Percentiles rank a stretch among this genome's conserved stretches.
phyloP scores from a whole-genome alignment of 2,888 invertebrate genomes.

The Ormia ochracea region DNA sequence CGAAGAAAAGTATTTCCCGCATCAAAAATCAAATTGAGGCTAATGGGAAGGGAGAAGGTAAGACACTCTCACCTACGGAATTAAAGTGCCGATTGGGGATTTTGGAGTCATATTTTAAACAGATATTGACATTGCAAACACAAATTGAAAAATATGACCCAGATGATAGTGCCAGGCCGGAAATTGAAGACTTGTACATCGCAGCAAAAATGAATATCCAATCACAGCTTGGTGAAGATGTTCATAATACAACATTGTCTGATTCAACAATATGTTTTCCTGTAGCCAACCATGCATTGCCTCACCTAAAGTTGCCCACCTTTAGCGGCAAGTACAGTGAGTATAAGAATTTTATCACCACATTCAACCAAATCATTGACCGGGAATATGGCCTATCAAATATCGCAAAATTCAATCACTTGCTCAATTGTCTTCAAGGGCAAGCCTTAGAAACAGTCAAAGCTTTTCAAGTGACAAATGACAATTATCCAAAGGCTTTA shows the following conservation, averaged over 20 bases:
- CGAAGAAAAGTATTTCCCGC: constrained; percentile 21
- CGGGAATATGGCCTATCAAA: not conserved
- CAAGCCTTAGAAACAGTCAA: not conserved
- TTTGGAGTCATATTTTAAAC: not conserved
- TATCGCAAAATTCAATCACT: not conserved
- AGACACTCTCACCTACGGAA: not conserved
- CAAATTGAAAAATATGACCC: constrained; percentile 2
- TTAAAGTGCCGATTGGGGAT: not conserved
- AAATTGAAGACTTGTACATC: constrained; percentile 8
- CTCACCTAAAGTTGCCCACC: constrained; percentile 7
- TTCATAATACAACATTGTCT: constrained; percentile 13
- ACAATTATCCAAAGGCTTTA: no score
- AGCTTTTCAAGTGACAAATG: not conserved
- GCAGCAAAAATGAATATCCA: constrained; percentile 8
- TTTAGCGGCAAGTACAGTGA: not conserved
- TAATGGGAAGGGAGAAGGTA: constrained; percentile 10
- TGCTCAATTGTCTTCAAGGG: not conserved
- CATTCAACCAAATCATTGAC: not conserved
- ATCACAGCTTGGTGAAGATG: constrained; percentile 4
- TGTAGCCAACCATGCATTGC: no score
- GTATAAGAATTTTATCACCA: not conserved
- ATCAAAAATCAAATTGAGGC: constrained; percentile 23
- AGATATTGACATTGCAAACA: constrained; percentile 5
- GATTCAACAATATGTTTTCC: constrained; percentile 13
- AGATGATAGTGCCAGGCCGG: constrained; percentile 18